These are phyloP conservation scores for Sebastes diaconus DNA, from an alignment of 2,797 vertebrate genomes.

Conservation along the genomic window DNA sequence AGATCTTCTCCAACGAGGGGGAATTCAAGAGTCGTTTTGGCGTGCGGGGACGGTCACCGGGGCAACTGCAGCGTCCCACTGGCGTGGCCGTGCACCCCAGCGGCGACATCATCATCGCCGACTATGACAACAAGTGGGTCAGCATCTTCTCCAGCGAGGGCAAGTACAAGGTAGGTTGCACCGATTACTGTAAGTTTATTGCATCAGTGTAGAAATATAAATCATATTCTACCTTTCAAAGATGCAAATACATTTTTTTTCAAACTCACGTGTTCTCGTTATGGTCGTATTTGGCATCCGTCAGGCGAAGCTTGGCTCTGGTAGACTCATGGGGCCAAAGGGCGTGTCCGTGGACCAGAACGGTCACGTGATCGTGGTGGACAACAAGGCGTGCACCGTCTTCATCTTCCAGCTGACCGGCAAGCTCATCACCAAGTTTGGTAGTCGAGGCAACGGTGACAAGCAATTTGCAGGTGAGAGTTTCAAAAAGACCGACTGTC, in stretches of 20 bases:
- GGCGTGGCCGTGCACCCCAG: conserved; percentile 96
- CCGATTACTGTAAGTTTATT: too few relatives aligned
- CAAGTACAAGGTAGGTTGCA: conserved; percentile 91
- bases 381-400: conserved; percentile 98
- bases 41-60: conserved; percentile 92
- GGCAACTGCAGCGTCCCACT: conserved; percentile 95
- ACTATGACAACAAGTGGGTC: conserved; percentile 99
- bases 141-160: conserved; percentile 98
- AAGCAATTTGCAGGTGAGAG: conserved; percentile 97
- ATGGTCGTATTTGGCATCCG: conserved; percentile 1
- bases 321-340: conserved; percentile 97
- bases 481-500: neutral
- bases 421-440: conserved; percentile 96
- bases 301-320: conserved; percentile 96
- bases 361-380: conserved; percentile 97
- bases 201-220: neutral
- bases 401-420: conserved; percentile 98
- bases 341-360: conserved; percentile 97
- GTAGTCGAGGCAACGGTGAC: conserved; percentile 96
- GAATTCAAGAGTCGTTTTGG: conserved; percentile 97
- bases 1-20: conserved; percentile 97
- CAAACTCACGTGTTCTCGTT: neutral
- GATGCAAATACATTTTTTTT: neutral
- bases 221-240: neutral
- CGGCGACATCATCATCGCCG: conserved; percentile 97